Evolutionary conservation across 2,888 invertebrate species (phyloP), one percentile per base, ranked within the genome.

Genomic region (Parnassius glacialis): DNA sequence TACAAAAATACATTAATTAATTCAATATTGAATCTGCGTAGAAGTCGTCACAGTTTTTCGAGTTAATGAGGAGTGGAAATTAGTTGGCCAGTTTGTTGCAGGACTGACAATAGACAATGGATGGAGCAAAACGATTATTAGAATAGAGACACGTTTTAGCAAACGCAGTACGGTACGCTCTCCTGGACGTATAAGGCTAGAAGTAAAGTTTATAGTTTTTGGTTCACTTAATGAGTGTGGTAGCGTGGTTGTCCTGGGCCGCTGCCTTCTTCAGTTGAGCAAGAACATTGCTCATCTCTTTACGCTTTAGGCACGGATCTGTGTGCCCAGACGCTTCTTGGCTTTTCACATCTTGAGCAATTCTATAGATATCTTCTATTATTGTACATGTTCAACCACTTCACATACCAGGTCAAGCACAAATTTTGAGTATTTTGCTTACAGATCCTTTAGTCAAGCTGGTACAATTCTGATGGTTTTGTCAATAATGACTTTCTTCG

Each of bases 271-370:
- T 96, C 96, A 98, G 97, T 92, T 98, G 98, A 74, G 98, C 96
- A 76, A 99, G 94, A 67, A 98, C 97, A 87, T 96, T 96, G 91
- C 97, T 96, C 80, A 99, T 94, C 92, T 99, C 99, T 90, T 99
- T 99, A 92, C 99, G 96, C 97, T 99, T 99, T 99, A 99, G 76
- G 98, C 99, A 76, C 99, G 96, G 82, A 98, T 96, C 94, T 99
- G 99, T 75, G 98, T 97, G 78, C 99, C 99, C 84, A 99, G 92
- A 92, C 98, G 94, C 57, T 97, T 96, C 93, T 99, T 99, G 25
- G 5, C 5, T 25, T 25, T 25, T 64, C 65, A 48, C 59, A 90
- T 90, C 92, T 98, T 97, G 84, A 99, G 92, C 95, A 99, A 97
- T 92, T 99, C 99, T 97, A 99, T 98, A 72, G 97, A 97, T 74